These are phyloP conservation scores for Sparidentex hasta DNA, from an alignment of 2,797 vertebrate genomes.

Conservation along the genomic window DNA sequence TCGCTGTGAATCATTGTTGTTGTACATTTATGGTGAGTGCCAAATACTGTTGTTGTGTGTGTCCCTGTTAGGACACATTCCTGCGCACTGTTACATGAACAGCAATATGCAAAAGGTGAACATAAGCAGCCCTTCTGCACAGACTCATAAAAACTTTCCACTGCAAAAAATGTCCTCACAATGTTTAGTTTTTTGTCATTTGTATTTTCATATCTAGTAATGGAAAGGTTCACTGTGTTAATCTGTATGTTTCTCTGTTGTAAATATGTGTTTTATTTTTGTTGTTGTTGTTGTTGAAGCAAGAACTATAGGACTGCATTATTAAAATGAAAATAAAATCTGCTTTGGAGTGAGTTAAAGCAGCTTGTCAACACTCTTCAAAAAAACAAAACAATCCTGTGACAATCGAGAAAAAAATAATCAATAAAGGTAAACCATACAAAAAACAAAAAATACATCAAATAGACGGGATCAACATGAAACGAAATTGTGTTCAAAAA, in stretches of 20 bases:
- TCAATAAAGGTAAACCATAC: too few species aligned
- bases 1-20: not conserved
- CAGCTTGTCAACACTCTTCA: too few species aligned
- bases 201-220: too few species aligned
- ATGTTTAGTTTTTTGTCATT: too few species aligned
- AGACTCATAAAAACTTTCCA: not conserved
- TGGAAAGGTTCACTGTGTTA: too few species aligned
- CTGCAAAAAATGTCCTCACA: too few species aligned
- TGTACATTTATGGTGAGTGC: slow-evolving; percentile 20
- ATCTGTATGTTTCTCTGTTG: too few species aligned
- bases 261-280: too few species aligned
- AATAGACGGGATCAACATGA: not conserved
- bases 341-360: not conserved
- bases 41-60: slow-evolving; percentile 27
- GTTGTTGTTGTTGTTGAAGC: too few species aligned
- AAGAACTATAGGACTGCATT: too few species aligned
- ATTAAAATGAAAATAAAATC: not conserved
- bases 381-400: not conserved
- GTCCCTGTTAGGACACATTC: slow-evolving; percentile 11
- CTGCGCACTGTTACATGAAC: slow-evolving; percentile 16
- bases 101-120: slow-evolving; percentile 4
- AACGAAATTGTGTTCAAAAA: not conserved
- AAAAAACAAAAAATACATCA: not conserved
- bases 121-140: too few species aligned
- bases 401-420: too few species aligned